Evolutionary conservation across 2,797 vertebrate species (phyloP).

Genomic region (Pelobates cultripes): DNA sequence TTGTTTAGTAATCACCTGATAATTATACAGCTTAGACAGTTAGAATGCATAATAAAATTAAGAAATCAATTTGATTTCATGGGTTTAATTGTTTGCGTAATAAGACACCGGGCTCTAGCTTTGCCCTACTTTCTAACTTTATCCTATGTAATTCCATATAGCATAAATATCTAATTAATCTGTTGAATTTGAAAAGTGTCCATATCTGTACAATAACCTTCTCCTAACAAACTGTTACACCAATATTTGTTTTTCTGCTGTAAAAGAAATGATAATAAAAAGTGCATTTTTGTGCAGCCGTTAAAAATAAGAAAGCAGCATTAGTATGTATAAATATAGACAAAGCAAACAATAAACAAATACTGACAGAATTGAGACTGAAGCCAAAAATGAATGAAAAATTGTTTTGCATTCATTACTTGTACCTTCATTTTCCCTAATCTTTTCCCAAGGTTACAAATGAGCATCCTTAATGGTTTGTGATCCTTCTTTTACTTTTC

Average conservation of each 20-base stretch:
- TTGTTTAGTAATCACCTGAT: no score
- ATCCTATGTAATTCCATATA: no score
- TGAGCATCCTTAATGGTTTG: slow-evolving; percentile 39
- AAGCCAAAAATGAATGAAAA: slow-evolving; percentile 27
- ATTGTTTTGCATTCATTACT: slow-evolving; percentile 41
- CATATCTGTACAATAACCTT: no score
- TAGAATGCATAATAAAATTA: no score
- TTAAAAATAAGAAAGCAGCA: not conserved
- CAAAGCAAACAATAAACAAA: slow-evolving; percentile 32
- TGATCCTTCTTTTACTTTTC: slow-evolving; percentile 32
- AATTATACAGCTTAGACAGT: no score
- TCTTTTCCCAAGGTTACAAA: slow-evolving; percentile 43
- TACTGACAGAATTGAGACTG: slow-evolving; percentile 29
- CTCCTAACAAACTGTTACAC: no score
- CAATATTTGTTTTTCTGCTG: not conserved
- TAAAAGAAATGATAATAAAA: not conserved
- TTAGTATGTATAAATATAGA: not conserved
- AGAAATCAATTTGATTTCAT: no score
- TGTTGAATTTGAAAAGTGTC: no score
- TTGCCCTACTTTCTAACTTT: no score
- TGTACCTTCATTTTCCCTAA: slow-evolving; percentile 23
- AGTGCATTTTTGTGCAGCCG: not conserved
- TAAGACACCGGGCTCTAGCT: no score
- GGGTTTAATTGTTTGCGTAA: no score
- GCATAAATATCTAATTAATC: no score